These are phyloP conservation scores for Hydra vulgaris DNA, from an alignment of 30 jellyfish, hydroid and myxozoan species.

Conservation along the genomic window DNA sequence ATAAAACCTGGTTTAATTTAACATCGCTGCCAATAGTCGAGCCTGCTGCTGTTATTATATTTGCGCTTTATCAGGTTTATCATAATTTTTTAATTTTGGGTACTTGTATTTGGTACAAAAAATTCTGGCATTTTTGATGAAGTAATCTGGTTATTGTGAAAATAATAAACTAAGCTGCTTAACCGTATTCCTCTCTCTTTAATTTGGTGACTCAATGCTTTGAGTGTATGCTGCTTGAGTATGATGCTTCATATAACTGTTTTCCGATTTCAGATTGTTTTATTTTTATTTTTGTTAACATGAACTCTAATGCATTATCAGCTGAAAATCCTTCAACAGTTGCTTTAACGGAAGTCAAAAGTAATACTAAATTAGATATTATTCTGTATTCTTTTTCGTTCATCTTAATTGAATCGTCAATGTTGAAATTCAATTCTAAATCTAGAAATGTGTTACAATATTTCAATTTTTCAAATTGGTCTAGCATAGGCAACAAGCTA, in stretches of 20 bases:
- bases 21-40: background rate
- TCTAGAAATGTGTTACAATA: background rate
- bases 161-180: background rate
- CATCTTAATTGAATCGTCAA: background rate
- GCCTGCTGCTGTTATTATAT: background rate
- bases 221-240: too few species aligned
- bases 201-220: background rate
- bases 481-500: background rate
- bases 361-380: background rate
- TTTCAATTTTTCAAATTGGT: background rate
- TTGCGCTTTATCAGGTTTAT: background rate
- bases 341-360: background rate
- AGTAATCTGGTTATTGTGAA: background rate
- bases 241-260: background rate
- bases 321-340: background rate
- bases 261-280: background rate
- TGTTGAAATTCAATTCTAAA: background rate
- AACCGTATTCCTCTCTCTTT: background rate
- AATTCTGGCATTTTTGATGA: background rate
- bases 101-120: background rate
- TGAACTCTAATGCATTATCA: background rate
- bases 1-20: background rate
- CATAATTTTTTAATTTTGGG: background rate
- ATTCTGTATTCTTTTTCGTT: background rate
- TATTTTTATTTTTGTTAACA: background rate